phyloP scores from a whole-genome alignment of 2,113 vertebrate species.

The Callopanchax toddi region DNA sequence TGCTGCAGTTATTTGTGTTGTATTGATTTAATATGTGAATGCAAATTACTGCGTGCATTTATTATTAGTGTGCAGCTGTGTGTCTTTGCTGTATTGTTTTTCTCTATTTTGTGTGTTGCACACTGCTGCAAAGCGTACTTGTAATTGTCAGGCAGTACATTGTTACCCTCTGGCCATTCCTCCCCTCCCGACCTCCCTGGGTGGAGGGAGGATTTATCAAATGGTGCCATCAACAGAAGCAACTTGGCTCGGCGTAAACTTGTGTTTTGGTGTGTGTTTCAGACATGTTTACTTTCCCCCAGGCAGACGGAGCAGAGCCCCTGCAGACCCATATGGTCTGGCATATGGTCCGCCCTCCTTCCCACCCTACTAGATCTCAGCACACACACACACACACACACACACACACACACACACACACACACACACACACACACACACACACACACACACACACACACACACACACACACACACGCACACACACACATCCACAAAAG shows the following conservation, averaged over 20 bases:
- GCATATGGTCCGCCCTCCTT: slow-evolving; percentile 60
- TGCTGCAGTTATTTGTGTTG: slow-evolving; percentile 2
- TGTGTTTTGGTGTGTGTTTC: slow-evolving; percentile 49
- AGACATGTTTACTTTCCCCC: slow-evolving; percentile 67
- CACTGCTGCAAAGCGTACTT: slow-evolving; percentile 6
- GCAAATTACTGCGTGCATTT: slow-evolving; percentile 12
- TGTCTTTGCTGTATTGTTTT: neutral
- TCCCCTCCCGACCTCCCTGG: slow-evolving; percentile 5
- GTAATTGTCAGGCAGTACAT: slow-evolving; percentile 44
- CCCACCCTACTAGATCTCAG: slow-evolving; percentile 17
- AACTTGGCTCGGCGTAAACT: slow-evolving; percentile 34
- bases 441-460: neutral
- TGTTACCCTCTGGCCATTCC: slow-evolving; percentile 32
- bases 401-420: neutral
- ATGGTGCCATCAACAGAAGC: slow-evolving; percentile 35
- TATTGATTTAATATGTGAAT: slow-evolving; percentile 19
- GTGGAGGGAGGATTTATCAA: slow-evolving; percentile 46
- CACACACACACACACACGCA: no score
- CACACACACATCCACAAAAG: neutral
- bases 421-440: no score
- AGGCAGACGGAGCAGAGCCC: slow-evolving; percentile 54
- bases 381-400: slow-evolving; percentile 5
- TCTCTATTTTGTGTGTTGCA: slow-evolving; percentile 10
- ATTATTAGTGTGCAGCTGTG: slow-evolving; percentile 4
- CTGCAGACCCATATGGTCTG: slow-evolving; percentile 68